A percentile compares a stretch with the other conserved stretches of the same genome.
These are phyloP conservation scores for Trigoniulus corallinus DNA, from an alignment of 1,140 invertebrate genomes.

Conservation along the genomic window DNA sequence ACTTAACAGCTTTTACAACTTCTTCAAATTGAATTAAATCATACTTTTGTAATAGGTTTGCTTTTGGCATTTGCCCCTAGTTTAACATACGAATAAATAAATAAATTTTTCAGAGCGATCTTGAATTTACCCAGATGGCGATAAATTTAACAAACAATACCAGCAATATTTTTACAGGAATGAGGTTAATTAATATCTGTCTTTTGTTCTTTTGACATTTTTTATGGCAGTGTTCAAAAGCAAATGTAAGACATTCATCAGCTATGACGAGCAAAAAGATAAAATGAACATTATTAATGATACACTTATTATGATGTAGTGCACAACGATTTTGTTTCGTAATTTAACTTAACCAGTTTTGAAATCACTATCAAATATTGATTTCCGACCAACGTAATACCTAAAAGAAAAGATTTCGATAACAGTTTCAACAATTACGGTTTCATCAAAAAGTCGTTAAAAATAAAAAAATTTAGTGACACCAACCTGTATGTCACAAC, in stretches of 20 bases:
- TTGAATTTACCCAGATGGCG: no score
- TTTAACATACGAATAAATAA: constrained; percentile 7
- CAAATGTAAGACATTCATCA: constrained; percentile 78
- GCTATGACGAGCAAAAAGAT: no score
- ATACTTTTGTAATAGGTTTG: constrained; percentile 64
- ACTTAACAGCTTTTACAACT: constrained; percentile 64
- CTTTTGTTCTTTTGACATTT: constrained; percentile 74
- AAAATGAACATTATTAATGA: no score
- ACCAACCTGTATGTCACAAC: constrained; percentile 66
- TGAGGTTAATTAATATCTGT: constrained; percentile 84
- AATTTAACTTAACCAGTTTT: no score
- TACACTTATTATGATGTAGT: no score
- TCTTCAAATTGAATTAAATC: constrained; percentile 79
- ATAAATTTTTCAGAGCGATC: not conserved
- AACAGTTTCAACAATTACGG: not conserved
- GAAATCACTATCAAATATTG: constrained; percentile 96
- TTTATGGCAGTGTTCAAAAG: constrained; percentile 77
- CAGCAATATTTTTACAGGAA: constrained; percentile 92
- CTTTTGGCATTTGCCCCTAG: constrained; percentile 69
- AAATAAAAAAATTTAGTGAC: not conserved
- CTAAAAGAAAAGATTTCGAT: constrained; percentile 16
- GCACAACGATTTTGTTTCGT: no score
- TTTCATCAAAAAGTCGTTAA: not conserved
- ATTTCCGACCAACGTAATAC: constrained; percentile 91
- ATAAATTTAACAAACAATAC: constrained; percentile 19